Conservation (phyloP, 2,888 invertebrate genomes). For the Gymnoscelis rufifasciata region DNA sequence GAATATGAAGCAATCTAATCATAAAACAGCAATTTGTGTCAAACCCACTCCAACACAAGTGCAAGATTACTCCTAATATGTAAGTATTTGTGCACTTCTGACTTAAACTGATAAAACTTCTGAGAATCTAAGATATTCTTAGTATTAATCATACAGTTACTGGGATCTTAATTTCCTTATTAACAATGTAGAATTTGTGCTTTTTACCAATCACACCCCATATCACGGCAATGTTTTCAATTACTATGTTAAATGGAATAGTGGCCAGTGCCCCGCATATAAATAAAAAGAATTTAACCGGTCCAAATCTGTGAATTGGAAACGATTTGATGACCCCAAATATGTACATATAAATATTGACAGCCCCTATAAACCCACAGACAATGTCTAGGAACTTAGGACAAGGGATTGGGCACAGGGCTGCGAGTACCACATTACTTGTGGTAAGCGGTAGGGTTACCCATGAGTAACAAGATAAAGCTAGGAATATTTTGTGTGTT, state of each 20-base stretch:
- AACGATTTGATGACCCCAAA: slow-evolving; percentile 99
- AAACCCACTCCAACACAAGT: slow-evolving; percentile 35
- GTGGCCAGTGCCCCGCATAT: slow-evolving; percentile 92
- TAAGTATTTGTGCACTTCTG: slow-evolving; percentile 66
- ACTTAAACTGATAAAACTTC: slow-evolving; percentile 39
- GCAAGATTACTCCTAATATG: slow-evolving; percentile 45
- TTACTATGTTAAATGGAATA: slow-evolving; percentile 95
- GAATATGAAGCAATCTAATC: slow-evolving; percentile 32
- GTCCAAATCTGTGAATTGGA: slow-evolving; percentile 91
- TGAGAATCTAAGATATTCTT: slow-evolving; percentile 35
- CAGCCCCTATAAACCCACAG: slow-evolving; percentile 94
- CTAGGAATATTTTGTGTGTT: slow-evolving; percentile 88
- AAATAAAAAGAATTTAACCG: slow-evolving; percentile 87
- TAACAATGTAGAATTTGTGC: slow-evolving; percentile 97
- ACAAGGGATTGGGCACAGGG: slow-evolving; percentile 92
- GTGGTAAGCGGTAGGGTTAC: slow-evolving; percentile 95
- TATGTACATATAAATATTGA: slow-evolving; percentile 98
- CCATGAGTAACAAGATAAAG: slow-evolving; percentile 96
- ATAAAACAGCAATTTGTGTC: slow-evolving; percentile 25
- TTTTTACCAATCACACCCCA: slow-evolving; percentile 97
- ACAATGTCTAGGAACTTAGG: slow-evolving; percentile 89
- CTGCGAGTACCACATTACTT: slow-evolving; percentile 91
- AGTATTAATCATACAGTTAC: slow-evolving; percentile 77
- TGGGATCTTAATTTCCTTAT: slow-evolving; percentile 89
- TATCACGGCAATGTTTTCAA: slow-evolving; percentile 96